Percentiles rank a stretch among this genome's conserved stretches.
Conservation (phyloP, 2,888 invertebrate species). For the Tiliacea citrago region DNA sequence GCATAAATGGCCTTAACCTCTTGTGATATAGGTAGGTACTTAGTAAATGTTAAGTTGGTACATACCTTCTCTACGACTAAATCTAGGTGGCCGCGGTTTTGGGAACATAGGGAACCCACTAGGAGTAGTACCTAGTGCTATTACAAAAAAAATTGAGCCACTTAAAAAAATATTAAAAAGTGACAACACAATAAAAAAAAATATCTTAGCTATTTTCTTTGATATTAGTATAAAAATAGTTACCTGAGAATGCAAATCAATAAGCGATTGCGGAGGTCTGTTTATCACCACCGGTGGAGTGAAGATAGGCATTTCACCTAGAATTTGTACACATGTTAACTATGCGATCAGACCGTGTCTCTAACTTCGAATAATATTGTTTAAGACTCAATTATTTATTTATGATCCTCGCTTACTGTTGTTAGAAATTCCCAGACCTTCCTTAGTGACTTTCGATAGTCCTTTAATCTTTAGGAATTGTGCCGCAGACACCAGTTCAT, state of each 20-base stretch:
- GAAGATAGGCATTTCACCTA: slow-evolving; percentile 86
- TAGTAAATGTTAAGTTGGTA: not conserved
- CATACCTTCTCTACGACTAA: not conserved
- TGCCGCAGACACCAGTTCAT: slow-evolving; percentile 93
- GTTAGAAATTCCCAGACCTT: slow-evolving; percentile 86
- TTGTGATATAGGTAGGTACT: not conserved
- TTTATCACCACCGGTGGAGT: slow-evolving; percentile 88
- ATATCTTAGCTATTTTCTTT: not conserved
- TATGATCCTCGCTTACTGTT: slow-evolving; percentile 78
- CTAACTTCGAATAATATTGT: not conserved
- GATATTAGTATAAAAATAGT: not conserved
- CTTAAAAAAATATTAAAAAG: too few species aligned
- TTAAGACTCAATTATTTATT: not conserved
- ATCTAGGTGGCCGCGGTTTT: slow-evolving; percentile 31
- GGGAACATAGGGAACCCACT: not conserved
- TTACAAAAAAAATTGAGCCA: not conserved
- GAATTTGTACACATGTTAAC: slow-evolving; percentile 42
- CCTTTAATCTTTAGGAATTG: slow-evolving; percentile 93
- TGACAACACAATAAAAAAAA: not conserved
- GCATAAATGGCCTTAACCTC: not conserved
- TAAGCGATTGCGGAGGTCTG: slow-evolving; percentile 85
- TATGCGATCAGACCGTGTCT: not conserved
- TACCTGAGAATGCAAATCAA: slow-evolving; percentile 86
- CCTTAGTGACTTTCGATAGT: slow-evolving; percentile 90
- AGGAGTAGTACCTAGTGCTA: not conserved